A percentile compares a stretch with the other conserved stretches of the same genome.
Conservation (phyloP, 1,140 invertebrate genomes). For the Aricia agestis region DNA sequence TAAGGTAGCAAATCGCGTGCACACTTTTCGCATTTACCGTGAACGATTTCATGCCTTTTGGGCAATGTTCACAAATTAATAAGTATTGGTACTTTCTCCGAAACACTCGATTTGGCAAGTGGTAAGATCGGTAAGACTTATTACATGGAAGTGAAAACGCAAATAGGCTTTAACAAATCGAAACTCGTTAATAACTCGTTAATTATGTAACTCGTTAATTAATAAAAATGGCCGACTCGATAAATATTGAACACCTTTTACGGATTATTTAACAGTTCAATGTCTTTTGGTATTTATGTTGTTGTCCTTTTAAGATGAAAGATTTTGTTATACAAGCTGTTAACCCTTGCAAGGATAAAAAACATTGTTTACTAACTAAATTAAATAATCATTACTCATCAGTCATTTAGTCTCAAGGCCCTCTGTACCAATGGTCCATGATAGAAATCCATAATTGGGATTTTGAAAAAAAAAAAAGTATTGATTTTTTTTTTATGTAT, state of each 20-base stretch:
- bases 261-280: background rate
- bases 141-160: background rate
- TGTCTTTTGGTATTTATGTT: background rate
- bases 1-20: slow-evolving; percentile 22
- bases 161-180: background rate
- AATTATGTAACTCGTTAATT: background rate
- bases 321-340: too few species aligned
- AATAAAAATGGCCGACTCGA: background rate
- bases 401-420: too few species aligned
- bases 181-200: background rate
- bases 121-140: background rate
- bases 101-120: slow-evolving; percentile 7
- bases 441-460: too few species aligned
- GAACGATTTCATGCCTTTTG: slow-evolving; percentile 25
- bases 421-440: too few species aligned
- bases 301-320: background rate
- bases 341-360: too few species aligned
- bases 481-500: too few species aligned
- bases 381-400: too few species aligned
- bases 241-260: background rate
- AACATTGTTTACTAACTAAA: too few species aligned
- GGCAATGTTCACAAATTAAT: slow-evolving; percentile 16
- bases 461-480: too few species aligned
- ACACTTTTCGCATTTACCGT: background rate
- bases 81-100: slow-evolving; percentile 12